Base-by-base conservation (phyloP, 2,113 vertebrate genomes). In the Taurulus bubalis region DNA sequence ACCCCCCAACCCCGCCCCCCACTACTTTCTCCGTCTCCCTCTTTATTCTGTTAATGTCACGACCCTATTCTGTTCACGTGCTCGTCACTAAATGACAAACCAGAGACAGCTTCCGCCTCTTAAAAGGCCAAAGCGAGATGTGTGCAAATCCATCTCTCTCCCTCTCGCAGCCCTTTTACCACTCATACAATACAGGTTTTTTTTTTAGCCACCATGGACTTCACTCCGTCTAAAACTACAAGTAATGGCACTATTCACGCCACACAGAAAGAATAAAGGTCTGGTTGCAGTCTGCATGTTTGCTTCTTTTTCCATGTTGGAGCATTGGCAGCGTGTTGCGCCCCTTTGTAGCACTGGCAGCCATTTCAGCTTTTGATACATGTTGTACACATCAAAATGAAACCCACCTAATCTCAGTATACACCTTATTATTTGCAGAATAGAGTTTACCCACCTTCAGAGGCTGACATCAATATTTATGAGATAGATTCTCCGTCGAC, bases 11-110 rank as follows among this genome's bases (percentile, higher is more conserved):
- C n/a, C n/a, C n/a, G n/a, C n/a, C n/a, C n/a, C n/a, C n/a, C n/a
- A n/a, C n/a, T n/a, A n/a, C n/a, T 10, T 9, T 30, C 16, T 47
- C 71, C 6, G 8, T 71, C 71, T 78, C 47, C 38, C 75, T 38
- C 26, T 45, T 65, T 75, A 62, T 80, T 80, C 76, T 63, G 58
- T 56, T 77, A 73, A 85, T 87, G 85, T 88, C 91, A 83, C 82
- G 71, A 87, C 84, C 87, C 80, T 67, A 87, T 93, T 92, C 90
- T 63, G 84, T 87, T 82, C 92, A 89, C 87, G 77, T 80, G 83
- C 87, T 85, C 85, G 24, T 93, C 91, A 83, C 91, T 90, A 91
- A 91, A 94, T 93, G 93, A 92, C 93, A 91, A 90, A 89, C 76
- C 87, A 45, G 62, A 91, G 88, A 89, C 90, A 83, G 89, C 90